Percentiles rank a stretch among this genome's conserved stretches.
phyloP scores from a whole-genome alignment of 2,888 invertebrate species.

The Ochropleura leucogaster region DNA sequence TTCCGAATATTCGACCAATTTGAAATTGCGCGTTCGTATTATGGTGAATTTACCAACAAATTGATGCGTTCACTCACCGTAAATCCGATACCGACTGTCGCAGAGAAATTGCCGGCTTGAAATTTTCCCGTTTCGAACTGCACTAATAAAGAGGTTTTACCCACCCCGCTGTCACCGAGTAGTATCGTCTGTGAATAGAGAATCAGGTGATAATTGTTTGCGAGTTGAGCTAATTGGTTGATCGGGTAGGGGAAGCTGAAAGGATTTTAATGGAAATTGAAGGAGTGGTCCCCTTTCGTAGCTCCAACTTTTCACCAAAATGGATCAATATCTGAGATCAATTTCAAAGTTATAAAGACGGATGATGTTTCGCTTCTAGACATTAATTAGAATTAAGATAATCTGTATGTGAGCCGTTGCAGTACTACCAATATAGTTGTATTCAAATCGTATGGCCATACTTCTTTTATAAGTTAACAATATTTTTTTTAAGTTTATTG shows the following conservation, averaged over 20 bases:
- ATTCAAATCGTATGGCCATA: neutral
- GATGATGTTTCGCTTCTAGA: neutral
- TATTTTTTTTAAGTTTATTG: neutral
- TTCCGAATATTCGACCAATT: slow-evolving; percentile 28
- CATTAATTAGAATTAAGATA: neutral
- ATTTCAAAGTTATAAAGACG: neutral
- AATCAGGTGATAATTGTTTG: slow-evolving; percentile 41
- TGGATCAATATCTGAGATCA: neutral
- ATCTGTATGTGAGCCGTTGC: neutral
- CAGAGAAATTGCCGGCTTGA: slow-evolving; percentile 97
- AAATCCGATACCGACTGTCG: slow-evolving; percentile 98
- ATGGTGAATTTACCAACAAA: slow-evolving; percentile 24
- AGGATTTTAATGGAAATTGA: slow-evolving; percentile 20
- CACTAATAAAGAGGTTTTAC: slow-evolving; percentile 97
- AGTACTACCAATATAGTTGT: neutral
- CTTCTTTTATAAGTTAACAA: slow-evolving; percentile 18
- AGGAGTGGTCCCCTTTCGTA: too few species aligned
- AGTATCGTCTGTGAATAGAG: slow-evolving; percentile 94
- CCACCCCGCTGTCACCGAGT: slow-evolving; percentile 98
- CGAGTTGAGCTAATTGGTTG: slow-evolving; percentile 21
- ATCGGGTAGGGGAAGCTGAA: slow-evolving; percentile 3
- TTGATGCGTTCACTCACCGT: slow-evolving; percentile 93
- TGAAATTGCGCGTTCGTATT: slow-evolving; percentile 38
- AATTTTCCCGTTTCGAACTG: slow-evolving; percentile 98
- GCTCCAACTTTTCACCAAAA: neutral